Evolutionary conservation across 2,113 vertebrate species (phyloP).

Genomic region (Vombatus ursinus): DNA sequence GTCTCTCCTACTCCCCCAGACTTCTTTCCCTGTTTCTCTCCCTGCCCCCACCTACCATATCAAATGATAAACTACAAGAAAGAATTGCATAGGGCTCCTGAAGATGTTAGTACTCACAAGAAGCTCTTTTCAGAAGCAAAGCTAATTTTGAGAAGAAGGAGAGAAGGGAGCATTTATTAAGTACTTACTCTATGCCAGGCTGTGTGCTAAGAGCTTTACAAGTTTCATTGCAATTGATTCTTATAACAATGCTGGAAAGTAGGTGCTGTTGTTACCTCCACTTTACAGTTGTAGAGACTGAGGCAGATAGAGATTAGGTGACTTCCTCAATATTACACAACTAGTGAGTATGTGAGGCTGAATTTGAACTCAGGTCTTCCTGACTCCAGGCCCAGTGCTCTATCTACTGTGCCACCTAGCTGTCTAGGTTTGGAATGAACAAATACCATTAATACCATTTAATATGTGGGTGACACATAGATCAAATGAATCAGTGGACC

Average conservation of each 20-base stretch:
- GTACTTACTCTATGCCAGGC: not conserved
- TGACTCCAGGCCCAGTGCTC: too few relatives aligned
- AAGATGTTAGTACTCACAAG: not conserved
- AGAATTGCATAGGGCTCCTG: not conserved
- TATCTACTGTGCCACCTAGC: too few relatives aligned
- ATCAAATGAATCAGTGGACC: not conserved
- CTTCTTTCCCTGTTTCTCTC: too few relatives aligned
- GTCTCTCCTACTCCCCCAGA: not conserved
- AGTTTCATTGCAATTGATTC: not conserved
- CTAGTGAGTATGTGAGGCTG: not conserved
- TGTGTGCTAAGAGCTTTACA: too few relatives aligned
- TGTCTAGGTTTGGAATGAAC: not conserved
- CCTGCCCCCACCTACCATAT: not conserved
- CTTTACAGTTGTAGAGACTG: not conserved
- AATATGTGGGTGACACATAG: not conserved
- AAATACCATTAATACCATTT: not conserved
- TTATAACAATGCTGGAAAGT: not conserved
- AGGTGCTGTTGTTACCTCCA: not conserved
- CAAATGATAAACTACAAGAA: not conserved
- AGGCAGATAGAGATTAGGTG: not conserved
- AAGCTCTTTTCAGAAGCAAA: conserved; percentile 14
- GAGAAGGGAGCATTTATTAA: not conserved
- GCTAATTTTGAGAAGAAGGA: not conserved
- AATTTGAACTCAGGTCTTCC: not conserved
- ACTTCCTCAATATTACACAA: not conserved